phyloP scores from a whole-genome alignment of 2,888 invertebrate species.

The Cyclophora albipunctata region DNA sequence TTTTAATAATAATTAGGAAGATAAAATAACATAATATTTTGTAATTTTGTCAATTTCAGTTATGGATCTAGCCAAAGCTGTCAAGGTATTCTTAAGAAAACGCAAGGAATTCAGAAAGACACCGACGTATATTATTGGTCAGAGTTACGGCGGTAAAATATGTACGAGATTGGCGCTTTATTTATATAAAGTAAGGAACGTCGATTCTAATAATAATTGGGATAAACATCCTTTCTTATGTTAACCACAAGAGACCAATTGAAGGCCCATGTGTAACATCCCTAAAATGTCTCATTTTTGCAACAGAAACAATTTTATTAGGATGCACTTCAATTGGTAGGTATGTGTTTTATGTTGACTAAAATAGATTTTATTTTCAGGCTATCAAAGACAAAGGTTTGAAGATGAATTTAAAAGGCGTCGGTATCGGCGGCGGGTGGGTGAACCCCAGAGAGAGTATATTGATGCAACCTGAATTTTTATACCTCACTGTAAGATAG shows the following conservation, averaged over 20 bases:
- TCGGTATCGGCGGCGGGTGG: constrained; percentile 66
- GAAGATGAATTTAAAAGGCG: constrained; percentile 62
- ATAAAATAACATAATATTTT: too few relatives aligned
- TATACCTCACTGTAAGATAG: constrained; percentile 47
- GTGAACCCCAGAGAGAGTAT: constrained; percentile 58
- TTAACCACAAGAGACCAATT: too few relatives aligned
- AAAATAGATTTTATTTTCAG: constrained; percentile 29
- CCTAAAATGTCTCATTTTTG: too few relatives aligned
- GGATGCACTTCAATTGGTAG: too few relatives aligned
- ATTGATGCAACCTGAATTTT: constrained; percentile 42
- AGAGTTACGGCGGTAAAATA: constrained; percentile 96
- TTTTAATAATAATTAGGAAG: too few relatives aligned
- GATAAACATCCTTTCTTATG: too few relatives aligned
- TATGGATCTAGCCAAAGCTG: constrained; percentile 81
- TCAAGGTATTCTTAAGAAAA: constrained; percentile 79
- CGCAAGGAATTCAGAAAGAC: constrained; percentile 82
- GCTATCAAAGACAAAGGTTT: constrained; percentile 52
- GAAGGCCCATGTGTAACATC: too few relatives aligned
- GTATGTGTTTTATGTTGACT: too few relatives aligned
- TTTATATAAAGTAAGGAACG: constrained; percentile 46
- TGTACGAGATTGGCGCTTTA: constrained; percentile 67
- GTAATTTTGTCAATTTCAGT: constrained; percentile 52
- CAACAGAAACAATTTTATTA: too few relatives aligned
- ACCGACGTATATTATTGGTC: constrained; percentile 88
- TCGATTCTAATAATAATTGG: too few relatives aligned